phyloP scores from a whole-genome alignment of 2,888 invertebrate species.

The Eristalis pertinax region DNA sequence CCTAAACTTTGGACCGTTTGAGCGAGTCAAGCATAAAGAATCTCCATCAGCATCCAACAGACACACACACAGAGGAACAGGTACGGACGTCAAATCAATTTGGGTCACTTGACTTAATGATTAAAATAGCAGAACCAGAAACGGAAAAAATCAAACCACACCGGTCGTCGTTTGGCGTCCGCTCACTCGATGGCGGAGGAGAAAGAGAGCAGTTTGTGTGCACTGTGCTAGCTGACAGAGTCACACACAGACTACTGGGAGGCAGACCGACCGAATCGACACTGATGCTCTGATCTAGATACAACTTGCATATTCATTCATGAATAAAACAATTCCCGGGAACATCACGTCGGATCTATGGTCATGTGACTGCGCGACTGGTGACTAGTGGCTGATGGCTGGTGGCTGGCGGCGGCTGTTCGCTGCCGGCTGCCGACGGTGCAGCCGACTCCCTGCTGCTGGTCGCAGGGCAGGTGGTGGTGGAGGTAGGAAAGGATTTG shows the following conservation, averaged over 20 bases:
- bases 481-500: constrained; percentile 39
- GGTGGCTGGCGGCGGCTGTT: constrained; percentile 1
- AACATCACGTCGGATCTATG: constrained; percentile 70
- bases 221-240: not conserved
- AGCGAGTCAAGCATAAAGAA: constrained; percentile 10
- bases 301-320: constrained; percentile 70
- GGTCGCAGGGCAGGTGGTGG: constrained; percentile 55
- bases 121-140: constrained; percentile 70
- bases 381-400: constrained; percentile 2
- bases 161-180: constrained; percentile 3
- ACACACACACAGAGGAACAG: constrained; percentile 18
- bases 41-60: constrained; percentile 4
- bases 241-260: not conserved
- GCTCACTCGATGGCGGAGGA: not conserved
- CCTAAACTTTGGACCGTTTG: constrained; percentile 15
- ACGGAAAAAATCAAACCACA: constrained; percentile 50
- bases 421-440: not conserved
- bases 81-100: constrained; percentile 66
- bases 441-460: too few species aligned
- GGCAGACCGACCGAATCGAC: constrained; percentile 6
- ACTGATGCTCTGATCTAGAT: constrained; percentile 65
- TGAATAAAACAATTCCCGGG: constrained; percentile 69
- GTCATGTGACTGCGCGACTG: constrained; percentile 63
- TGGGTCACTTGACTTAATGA: constrained; percentile 72
- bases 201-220: not conserved